These are phyloP conservation scores for Drosophila bipectinata DNA, from an alignment of 1,140 invertebrate species.

Conservation along the genomic window DNA sequence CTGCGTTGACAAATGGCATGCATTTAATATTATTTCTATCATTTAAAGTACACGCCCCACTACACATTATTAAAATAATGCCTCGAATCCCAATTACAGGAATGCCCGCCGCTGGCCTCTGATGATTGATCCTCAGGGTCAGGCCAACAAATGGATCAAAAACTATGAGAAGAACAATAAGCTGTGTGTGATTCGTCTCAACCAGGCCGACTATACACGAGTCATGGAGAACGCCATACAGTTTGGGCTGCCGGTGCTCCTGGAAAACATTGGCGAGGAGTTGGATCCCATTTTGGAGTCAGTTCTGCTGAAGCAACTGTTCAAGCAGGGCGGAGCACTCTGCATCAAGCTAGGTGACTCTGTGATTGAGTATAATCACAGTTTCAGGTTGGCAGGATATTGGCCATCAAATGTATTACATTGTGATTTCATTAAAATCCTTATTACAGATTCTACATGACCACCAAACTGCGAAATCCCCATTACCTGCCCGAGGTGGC, in stretches of 20 bases:
- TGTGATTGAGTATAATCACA: conserved; percentile 92
- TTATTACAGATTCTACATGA: conserved; percentile 93
- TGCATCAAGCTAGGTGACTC: conserved; percentile 94
- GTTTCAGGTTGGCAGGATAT: conserved; percentile 88
- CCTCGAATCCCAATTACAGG: conserved; percentile 83
- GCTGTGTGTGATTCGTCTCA: conserved; percentile 92
- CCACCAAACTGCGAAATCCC: conserved; percentile 96
- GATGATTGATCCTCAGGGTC: conserved; percentile 97
- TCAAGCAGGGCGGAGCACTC: conserved; percentile 92
- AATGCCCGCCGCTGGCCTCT: conserved; percentile 94
- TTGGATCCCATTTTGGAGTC: conserved; percentile 95
- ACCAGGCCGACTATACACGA: conserved; percentile 92
- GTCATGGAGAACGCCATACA: conserved; percentile 96
- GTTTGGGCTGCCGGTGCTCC: conserved; percentile 93
- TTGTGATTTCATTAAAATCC: not conserved
- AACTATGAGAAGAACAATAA: conserved; percentile 96
- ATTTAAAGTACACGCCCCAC: conserved; percentile 14
- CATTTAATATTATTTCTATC: conserved; percentile 1
- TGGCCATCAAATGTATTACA: not conserved
- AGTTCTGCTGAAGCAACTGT: conserved; percentile 93
- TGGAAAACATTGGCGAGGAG: conserved; percentile 95
- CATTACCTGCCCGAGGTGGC: conserved; percentile 96
- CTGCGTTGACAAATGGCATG: conserved; percentile 27
- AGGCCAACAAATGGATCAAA: conserved; percentile 97
- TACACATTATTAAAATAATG: conserved; percentile 12